A percentile compares a stretch with the other conserved stretches of the same genome.
Conservation (phyloP, 2,113 vertebrate species). For the Butorides virescens region DNA sequence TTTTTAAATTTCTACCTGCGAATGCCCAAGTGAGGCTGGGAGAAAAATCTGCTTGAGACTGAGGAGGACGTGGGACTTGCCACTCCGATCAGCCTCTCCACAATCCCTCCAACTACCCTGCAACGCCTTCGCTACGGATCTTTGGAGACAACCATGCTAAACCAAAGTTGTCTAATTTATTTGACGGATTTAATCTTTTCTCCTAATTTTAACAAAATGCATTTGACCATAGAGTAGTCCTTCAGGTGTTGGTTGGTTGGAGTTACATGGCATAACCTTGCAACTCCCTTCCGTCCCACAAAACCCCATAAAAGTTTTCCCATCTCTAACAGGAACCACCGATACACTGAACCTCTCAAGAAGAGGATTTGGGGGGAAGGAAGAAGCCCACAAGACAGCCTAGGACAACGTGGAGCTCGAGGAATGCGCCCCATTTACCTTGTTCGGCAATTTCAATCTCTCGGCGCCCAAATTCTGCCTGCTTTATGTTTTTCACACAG, state of each 20-base stretch:
- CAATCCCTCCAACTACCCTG: fast-evolving
- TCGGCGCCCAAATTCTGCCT: constrained; percentile 94
- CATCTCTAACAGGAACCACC: not conserved
- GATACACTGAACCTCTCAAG: fast-evolving
- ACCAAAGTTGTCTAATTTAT: fast-evolving
- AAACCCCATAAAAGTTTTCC: fast-evolving
- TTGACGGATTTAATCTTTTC: not conserved
- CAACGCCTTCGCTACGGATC: fast-evolving
- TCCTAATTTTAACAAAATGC: not conserved
- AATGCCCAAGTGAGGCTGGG: not conserved
- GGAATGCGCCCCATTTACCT: constrained; percentile 66
- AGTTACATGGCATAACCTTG: fast-evolving
- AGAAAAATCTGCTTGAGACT: not conserved
- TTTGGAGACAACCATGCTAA: not conserved
- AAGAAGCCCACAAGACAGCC: not conserved
- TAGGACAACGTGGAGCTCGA: not conserved
- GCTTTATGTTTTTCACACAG: constrained; percentile 98
- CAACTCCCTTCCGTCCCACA: not conserved
- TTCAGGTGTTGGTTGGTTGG: not conserved
- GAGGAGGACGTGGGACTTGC: not conserved
- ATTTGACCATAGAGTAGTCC: fast-evolving
- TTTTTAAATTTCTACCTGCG: not conserved
- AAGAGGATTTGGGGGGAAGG: not conserved
- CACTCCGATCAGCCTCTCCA: not conserved
- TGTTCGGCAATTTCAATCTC: constrained; percentile 99